Percentiles rank a stretch among this genome's conserved stretches.
Conservation (phyloP, 1,140 invertebrate species). For the Pseudomyrmex gracilis region DNA sequence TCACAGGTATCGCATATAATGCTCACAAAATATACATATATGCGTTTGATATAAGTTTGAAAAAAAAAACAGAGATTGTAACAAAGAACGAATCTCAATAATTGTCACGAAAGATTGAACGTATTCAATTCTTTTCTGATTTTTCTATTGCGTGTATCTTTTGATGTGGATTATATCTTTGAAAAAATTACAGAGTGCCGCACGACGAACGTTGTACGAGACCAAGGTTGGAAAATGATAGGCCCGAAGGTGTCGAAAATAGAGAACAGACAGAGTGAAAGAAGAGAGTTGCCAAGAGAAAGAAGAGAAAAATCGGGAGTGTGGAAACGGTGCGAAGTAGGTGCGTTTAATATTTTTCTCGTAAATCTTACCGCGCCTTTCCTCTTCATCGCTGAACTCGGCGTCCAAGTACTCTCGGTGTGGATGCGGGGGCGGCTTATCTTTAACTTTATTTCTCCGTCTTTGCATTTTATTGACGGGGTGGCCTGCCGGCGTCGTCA, state of each 20-base stretch:
- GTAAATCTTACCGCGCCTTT: conserved; percentile 78
- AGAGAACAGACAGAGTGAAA: conserved; percentile 8
- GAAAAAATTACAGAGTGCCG: not conserved
- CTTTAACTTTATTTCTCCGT: conserved; percentile 75
- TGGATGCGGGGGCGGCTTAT: conserved; percentile 76
- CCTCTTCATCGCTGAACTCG: conserved; percentile 79
- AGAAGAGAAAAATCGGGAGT: conserved; percentile 32
- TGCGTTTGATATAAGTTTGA: not conserved
- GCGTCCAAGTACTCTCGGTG: conserved; percentile 82
- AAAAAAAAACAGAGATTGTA: not conserved
- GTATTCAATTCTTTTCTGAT: not conserved
- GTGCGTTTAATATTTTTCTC: conserved; percentile 79
- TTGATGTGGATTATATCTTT: conserved; percentile 9
- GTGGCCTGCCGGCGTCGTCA: conserved; percentile 65
- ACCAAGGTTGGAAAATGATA: conserved; percentile 18
- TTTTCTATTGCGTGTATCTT: not conserved
- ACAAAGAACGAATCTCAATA: not conserved
- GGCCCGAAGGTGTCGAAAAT: conserved; percentile 26
- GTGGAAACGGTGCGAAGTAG: not conserved
- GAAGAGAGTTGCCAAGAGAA: not conserved
- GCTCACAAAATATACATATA: not conserved
- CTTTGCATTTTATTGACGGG: conserved; percentile 80
- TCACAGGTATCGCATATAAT: not conserved
- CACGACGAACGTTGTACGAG: conserved; percentile 13
- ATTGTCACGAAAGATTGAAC: not conserved